Percentiles rank a stretch among this genome's conserved stretches.
Conservation (phyloP, 1,140 invertebrate genomes). For the Drosophila micromelanica region DNA sequence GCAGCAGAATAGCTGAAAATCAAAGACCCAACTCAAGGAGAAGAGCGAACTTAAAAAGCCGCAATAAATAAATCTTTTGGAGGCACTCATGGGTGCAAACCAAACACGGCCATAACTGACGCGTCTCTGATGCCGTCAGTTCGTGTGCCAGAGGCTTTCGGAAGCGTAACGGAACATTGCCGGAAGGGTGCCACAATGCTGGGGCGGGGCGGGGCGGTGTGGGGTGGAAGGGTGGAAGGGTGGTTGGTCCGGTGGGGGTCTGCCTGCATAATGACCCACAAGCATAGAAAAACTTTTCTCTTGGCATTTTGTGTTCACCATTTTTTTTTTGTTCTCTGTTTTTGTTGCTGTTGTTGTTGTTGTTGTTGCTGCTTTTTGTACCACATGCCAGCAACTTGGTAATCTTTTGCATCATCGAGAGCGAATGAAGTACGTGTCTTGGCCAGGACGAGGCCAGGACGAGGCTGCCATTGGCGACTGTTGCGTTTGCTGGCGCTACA, state of each 20-base stretch:
- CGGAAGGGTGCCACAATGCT: slow-evolving; percentile 1
- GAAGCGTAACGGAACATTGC: slow-evolving; percentile 33
- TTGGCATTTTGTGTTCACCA: too few relatives aligned
- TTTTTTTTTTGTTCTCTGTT: not conserved
- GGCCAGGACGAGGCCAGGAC: not conserved
- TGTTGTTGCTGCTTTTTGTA: slow-evolving; percentile 11
- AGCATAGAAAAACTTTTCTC: slow-evolving; percentile 54
- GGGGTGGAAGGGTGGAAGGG: not conserved
- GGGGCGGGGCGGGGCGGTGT: too few relatives aligned
- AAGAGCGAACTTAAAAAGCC: slow-evolving; percentile 61
- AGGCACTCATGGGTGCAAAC: slow-evolving; percentile 54
- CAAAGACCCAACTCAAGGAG: slow-evolving; percentile 39
- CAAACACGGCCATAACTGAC: slow-evolving; percentile 41
- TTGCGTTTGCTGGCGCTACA: slow-evolving; percentile 56
- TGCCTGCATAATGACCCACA: slow-evolving; percentile 77
- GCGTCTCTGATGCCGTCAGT: slow-evolving; percentile 44
- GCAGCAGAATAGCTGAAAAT: slow-evolving; percentile 20
- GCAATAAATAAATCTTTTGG: slow-evolving; percentile 81
- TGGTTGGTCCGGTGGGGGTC: not conserved
- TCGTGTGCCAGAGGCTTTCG: slow-evolving; percentile 40
- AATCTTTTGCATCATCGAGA: slow-evolving; percentile 81
- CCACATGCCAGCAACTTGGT: slow-evolving; percentile 73
- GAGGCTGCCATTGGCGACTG: slow-evolving; percentile 45
- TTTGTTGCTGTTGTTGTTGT: too few relatives aligned
- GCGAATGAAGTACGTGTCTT: slow-evolving; percentile 69